phyloP scores from a whole-genome alignment of 2,113 vertebrate species.

The Festucalex cinctus region DNA sequence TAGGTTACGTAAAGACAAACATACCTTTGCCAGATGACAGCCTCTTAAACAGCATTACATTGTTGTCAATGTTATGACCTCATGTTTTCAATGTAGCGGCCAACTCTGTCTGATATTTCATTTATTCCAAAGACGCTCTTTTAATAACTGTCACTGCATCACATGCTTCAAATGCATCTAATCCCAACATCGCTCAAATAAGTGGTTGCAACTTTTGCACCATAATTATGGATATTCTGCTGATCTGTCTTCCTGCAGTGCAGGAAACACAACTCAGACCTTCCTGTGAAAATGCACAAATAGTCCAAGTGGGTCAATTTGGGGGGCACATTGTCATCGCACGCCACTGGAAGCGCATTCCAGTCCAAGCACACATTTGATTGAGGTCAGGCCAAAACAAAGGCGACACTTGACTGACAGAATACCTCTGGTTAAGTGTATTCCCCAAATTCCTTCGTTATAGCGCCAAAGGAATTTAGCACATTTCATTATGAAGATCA shows the following conservation, averaged over 20 bases:
- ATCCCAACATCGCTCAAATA: conserved; percentile 47
- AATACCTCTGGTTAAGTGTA: conserved; percentile 51
- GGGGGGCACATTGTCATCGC: conserved; percentile 47
- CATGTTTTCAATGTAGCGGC: neutral
- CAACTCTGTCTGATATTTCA: conserved; percentile 2
- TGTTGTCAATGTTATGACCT: neutral
- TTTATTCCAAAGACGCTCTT: conserved; percentile 22
- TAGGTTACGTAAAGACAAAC: neutral
- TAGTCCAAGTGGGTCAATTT: conserved; percentile 60
- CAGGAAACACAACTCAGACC: conserved; percentile 69
- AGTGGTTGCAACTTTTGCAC: conserved; percentile 45
- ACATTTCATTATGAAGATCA: conserved; percentile 54
- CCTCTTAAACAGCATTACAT: neutral
- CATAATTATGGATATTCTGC: conserved; percentile 67
- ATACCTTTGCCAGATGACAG: conserved; percentile 14
- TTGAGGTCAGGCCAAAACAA: conserved; percentile 70
- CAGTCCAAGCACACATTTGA: conserved; percentile 43
- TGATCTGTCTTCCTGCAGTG: conserved; percentile 71
- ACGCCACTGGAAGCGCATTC: conserved; percentile 51
- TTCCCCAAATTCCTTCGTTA: conserved; percentile 18
- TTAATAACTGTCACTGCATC: conserved; percentile 18
- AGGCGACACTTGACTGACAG: conserved; percentile 53
- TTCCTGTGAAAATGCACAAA: conserved; percentile 64
- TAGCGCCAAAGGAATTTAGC: conserved; percentile 55
- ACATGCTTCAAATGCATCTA: conserved; percentile 14